Base-by-base conservation (phyloP, 2,888 invertebrate species). In the Slavum lentiscoides region DNA sequence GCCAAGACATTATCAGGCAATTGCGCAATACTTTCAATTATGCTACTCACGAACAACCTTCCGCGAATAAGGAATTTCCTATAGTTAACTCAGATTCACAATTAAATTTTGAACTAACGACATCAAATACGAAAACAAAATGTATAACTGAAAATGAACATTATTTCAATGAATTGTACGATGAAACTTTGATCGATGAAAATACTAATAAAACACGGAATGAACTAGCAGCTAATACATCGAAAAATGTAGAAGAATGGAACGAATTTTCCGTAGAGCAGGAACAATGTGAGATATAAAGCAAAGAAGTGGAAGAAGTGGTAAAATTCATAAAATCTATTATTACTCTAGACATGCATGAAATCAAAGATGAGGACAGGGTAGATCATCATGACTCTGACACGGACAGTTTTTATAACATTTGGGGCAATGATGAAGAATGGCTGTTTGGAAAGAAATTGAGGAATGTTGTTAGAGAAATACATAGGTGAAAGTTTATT, bases 321-420 rank as follows among this genome's bases (percentile, higher is more conserved):
- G 39, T 15, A 23, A 58, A 21, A 4, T 7, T 8, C 5, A 19
- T 8, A 2, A 67, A 64, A 55, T 64, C 37, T 15, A 21, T n/a
- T 21, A 3, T 15, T 23, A 7, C 58, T 11, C 11, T 13, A 49
- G 15, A 67, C 5, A n/a, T 17, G 1, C 23, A n/a, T n/a, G 43
- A 43, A 68, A 9, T 19, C 13, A n/a, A 72, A 43, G 23, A 70
- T 8, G 23, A 43, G 6, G 70, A 64, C 7, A 13, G 3, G 5
- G 9, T 55, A n/a, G 80, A 80, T 30, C 80, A 80, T 58, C 80
- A 80, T 9, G 70, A 72, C 8, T 80, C 80, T 19, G 80, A 80
- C 23, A 66, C 80, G 2, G 80, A 80, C 7, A 80, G 70, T 23
- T 80, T 80, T 72, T 80, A 80, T 11, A 72, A 80, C 17, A 80